Base-by-base conservation (phyloP, 92 coral and sea anemone genomes). In the Ricordea florida region DNA sequence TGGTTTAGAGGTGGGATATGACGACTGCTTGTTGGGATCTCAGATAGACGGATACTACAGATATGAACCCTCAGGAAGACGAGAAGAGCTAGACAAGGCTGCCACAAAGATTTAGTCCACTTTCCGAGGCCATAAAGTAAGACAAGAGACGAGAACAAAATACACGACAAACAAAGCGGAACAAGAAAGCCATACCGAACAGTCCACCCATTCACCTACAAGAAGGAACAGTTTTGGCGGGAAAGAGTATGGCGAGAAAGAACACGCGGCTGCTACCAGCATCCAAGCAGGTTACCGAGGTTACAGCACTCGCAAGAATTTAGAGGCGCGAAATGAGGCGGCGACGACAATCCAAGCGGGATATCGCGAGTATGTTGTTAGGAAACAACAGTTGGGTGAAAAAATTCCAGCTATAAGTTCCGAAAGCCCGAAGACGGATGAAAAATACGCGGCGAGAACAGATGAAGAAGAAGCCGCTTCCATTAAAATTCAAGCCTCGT, bases 241-340 rank as follows among this genome's bases (percentile, higher is more conserved):
- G 57, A 57, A 36, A 46, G 35, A 16, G 10, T 65, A 35, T 29
- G 81, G 58, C 44, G 68, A 67, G 47, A 73, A 48, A 31, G 86
- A 68, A 31, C 69, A 91, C 58, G 49, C 14, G 30, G 98, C 98
- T 10, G 98, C 98, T 7, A 65, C 75, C 11, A 55, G 81, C 53
- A 88, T 94, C 60, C 98, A 94, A 57, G 97, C 97, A 43, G 78
- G 88, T 68, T 91, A 81, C 83, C 94, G 90, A 69, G 97, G 97
- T n/a, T 86, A 88, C 91, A 72, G 23, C 52, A 63, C 76, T 29
- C 86, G 97, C 7, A 71, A 76, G 43, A 72, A 80, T 37, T 36
- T 76, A 28, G 52, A 49, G 37, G 74, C 44, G 23, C 65, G 58
- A 43, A 42, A 71, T 17, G 84, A 83, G 22, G 93, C 97, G 14